Evolutionary conservation across 2,113 vertebrate species (phyloP).

Genomic region (Nothobranchius kuhntae): DNA sequence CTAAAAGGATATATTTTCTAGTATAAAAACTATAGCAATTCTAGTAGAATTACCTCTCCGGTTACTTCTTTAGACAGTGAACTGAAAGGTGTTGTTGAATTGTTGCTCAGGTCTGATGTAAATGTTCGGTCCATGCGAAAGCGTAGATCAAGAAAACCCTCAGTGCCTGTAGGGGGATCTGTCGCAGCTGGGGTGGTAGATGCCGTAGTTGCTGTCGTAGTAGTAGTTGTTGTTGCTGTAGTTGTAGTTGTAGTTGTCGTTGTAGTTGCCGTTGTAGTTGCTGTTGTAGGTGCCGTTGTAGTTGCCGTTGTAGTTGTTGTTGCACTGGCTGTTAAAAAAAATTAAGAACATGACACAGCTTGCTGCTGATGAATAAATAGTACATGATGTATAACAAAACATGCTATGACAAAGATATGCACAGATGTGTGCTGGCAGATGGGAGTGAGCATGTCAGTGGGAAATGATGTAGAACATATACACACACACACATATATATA

Average conservation of each 20-base stretch:
- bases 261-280: not conserved
- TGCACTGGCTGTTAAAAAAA: no score
- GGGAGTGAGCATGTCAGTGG: no score
- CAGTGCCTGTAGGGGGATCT: constrained; percentile 13
- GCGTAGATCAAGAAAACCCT: constrained; percentile 29
- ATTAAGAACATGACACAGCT: no score
- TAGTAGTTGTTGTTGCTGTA: not conserved
- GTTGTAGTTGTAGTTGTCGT: no score
- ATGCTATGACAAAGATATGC: no score
- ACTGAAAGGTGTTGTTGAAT: constrained; percentile 2
- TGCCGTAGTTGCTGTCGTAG: not conserved
- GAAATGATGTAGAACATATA: no score
- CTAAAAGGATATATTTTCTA: no score
- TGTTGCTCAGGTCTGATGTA: not conserved
- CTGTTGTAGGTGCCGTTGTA: not conserved
- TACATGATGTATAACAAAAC: no score
- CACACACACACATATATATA: no score
- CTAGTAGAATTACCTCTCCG: constrained; percentile 27
- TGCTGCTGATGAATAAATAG: no score
- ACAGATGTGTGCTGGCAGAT: not conserved
- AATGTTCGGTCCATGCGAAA: constrained; percentile 44
- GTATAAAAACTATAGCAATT: no score
- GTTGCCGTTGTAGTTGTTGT: no score
- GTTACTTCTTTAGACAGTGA: constrained; percentile 23
- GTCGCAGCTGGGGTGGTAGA: constrained; percentile 26